Evolutionary conservation across 2,888 invertebrate genomes (phyloP).

Genomic region (Brenthis hecate): DNA sequence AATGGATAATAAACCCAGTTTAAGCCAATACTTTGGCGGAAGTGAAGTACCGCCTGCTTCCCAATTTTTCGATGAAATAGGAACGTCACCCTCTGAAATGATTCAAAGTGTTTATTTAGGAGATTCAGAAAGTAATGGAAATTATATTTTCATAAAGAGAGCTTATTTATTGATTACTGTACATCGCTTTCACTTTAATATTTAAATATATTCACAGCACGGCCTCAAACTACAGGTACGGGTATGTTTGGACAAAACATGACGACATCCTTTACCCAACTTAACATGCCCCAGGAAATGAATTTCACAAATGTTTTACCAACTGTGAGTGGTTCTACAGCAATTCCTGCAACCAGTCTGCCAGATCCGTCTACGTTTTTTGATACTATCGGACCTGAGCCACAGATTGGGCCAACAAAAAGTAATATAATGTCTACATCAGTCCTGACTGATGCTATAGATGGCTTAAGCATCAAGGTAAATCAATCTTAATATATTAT

Average conservation of each 20-base stretch:
- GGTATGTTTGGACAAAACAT: conserved; percentile 58
- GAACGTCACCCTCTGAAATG: conserved; percentile 75
- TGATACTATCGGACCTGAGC: conserved; percentile 74
- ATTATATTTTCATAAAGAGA: not conserved
- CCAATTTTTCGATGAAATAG: conserved; percentile 78
- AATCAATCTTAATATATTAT: not conserved
- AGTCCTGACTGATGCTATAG: conserved; percentile 64
- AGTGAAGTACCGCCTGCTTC: conserved; percentile 69
- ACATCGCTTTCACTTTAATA: not conserved
- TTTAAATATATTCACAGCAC: conserved; percentile 41
- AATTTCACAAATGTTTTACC: conserved; percentile 63
- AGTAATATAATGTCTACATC: conserved; percentile 54
- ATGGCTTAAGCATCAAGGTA: conserved; percentile 69
- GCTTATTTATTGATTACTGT: too few species aligned
- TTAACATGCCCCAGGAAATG: conserved; percentile 57
- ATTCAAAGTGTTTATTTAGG: conserved; percentile 76
- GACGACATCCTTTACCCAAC: conserved; percentile 60
- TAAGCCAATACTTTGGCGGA: conserved; percentile 82
- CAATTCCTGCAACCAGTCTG: conserved; percentile 66
- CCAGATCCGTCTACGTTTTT: conserved; percentile 79
- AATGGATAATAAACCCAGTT: conserved; percentile 78
- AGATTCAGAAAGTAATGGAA: conserved; percentile 58
- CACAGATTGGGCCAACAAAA: conserved; percentile 57
- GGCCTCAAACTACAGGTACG: conserved; percentile 49
- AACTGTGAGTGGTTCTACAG: conserved; percentile 62